Conservation (phyloP, 2,797 vertebrate genomes). For the Pteronotus mesoamericanus region DNA sequence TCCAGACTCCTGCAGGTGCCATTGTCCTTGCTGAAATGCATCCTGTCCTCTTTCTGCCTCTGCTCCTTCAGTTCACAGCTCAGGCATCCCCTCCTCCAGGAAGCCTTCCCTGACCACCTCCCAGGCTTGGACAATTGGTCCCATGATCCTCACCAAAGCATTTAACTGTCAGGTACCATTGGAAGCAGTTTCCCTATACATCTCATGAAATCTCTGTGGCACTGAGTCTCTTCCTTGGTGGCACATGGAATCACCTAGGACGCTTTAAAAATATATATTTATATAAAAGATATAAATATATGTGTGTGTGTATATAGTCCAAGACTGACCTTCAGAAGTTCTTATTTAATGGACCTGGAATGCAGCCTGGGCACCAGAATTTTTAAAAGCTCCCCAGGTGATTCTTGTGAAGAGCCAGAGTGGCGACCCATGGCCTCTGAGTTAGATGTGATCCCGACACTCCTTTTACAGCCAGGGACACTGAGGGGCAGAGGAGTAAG, state of each 20-base stretch:
- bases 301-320: not conserved
- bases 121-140: not conserved
- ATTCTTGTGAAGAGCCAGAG: not conserved
- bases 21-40: not conserved
- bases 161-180: not conserved
- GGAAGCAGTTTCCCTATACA: not conserved
- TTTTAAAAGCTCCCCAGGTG: not conserved
- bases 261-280: not conserved
- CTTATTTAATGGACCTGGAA: slow-evolving; percentile 27
- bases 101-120: not conserved
- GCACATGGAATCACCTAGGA: not conserved
- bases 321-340: slow-evolving; percentile 6
- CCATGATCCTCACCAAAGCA: not conserved
- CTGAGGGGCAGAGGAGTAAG: not conserved
- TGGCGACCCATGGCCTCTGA: not conserved
- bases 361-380: not conserved
- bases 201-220: not conserved
- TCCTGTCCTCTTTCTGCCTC: not conserved
- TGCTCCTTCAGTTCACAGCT: not conserved
- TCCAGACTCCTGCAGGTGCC: not conserved
- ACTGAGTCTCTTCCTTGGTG: not conserved
- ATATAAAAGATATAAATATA: not conserved
- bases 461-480: not conserved
- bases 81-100: not conserved
- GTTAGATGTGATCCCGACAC: not conserved